These are phyloP conservation scores for Bilobella aurantiaca DNA, from an alignment of 1,140 invertebrate genomes.

Conservation along the genomic window DNA sequence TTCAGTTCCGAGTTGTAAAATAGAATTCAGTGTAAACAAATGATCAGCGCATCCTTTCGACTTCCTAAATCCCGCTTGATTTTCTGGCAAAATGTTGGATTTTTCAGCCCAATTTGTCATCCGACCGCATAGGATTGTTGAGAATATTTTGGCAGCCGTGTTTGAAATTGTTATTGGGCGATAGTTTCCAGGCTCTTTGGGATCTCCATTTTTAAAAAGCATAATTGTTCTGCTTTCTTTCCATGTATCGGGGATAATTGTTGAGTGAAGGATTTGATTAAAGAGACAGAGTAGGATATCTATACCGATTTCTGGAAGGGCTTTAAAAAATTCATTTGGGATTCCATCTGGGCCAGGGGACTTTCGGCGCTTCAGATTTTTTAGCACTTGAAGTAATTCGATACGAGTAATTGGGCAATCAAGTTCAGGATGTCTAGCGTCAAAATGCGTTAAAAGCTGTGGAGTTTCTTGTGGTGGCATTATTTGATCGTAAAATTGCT, in stretches of 20 bases:
- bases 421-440: neutral
- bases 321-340: constrained; percentile 37
- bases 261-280: neutral
- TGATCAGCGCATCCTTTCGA: too few species aligned
- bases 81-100: too few species aligned
- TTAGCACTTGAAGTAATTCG: neutral
- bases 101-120: too few species aligned
- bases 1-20: too few species aligned
- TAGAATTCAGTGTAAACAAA: too few species aligned
- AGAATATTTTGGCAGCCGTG: constrained; percentile 31
- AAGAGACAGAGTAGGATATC: neutral
- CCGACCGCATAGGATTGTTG: constrained; percentile 28
- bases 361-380: constrained; percentile 23
- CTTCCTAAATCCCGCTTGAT: too few species aligned
- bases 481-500: neutral
- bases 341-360: constrained; percentile 38
- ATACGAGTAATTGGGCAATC: neutral
- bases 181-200: constrained; percentile 31
- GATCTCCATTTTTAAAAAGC: constrained; percentile 31
- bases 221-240: neutral
- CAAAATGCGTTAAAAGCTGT: neutral
- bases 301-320: constrained; percentile 24
- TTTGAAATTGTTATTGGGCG: constrained; percentile 34
- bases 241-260: constrained; percentile 10
- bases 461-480: neutral